Evolutionary conservation across 2,888 invertebrate species (phyloP).

Genomic region (Parnassius apollo): DNA sequence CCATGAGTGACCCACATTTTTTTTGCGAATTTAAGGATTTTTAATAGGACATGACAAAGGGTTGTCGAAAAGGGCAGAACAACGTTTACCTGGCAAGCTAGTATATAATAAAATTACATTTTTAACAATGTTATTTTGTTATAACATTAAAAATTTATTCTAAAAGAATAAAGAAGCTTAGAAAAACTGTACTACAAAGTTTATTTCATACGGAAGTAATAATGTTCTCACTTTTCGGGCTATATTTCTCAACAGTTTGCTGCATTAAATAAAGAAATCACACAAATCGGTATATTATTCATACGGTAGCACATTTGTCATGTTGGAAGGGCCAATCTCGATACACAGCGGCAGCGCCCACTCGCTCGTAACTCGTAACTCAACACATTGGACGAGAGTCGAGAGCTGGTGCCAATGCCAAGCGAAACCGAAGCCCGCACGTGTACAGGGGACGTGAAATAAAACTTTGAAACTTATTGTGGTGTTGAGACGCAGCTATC

Average conservation of each 20-base stretch:
- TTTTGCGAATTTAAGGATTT: too few relatives aligned
- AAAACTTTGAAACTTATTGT: conserved; percentile 56
- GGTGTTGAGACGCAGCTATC: conserved; percentile 41
- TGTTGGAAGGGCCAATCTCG: conserved; percentile 7
- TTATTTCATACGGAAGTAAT: neutral
- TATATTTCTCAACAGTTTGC: neutral
- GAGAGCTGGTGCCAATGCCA: conserved; percentile 32
- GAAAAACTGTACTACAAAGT: too few relatives aligned
- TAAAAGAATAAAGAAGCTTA: too few relatives aligned
- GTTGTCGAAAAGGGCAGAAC: too few relatives aligned
- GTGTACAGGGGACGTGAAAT: conserved; percentile 46
- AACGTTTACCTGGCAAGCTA: too few relatives aligned
- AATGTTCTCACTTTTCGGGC: neutral
- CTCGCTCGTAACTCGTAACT: conserved; percentile 43
- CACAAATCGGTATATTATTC: conserved; percentile 14
- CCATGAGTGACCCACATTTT: too few relatives aligned
- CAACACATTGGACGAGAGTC: conserved; percentile 34
- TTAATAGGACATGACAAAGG: too few relatives aligned
- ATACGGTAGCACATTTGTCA: conserved; percentile 12
- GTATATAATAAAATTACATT: too few relatives aligned
- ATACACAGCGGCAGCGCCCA: conserved; percentile 22
- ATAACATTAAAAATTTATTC: too few relatives aligned
- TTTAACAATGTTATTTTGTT: too few relatives aligned
- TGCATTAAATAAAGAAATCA: conserved; percentile 12
- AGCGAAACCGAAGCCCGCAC: conserved; percentile 45